phyloP scores from a whole-genome alignment of 2,888 invertebrate genomes.

The Eutolmus rufibarbis region DNA sequence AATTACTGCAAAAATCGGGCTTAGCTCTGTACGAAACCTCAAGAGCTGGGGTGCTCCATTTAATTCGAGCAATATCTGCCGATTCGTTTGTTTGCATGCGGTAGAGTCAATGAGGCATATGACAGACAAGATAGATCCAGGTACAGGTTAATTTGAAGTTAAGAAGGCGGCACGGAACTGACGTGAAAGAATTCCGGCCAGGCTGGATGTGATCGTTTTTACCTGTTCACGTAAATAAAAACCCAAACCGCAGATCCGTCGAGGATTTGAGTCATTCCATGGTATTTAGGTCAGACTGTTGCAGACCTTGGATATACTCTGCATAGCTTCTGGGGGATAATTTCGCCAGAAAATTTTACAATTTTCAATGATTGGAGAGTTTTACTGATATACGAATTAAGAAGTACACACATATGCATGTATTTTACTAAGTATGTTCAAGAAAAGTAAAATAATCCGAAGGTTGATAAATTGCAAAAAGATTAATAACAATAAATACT shows the following conservation, averaged over 20 bases:
- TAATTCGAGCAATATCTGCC: constrained; percentile 5
- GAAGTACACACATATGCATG: background rate
- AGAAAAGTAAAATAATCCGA: no score
- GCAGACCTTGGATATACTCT: background rate
- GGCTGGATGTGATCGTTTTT: background rate
- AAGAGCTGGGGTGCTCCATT: background rate
- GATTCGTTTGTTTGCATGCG: background rate
- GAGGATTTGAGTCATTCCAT: background rate
- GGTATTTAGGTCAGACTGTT: constrained; percentile 18
- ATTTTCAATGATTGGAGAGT: background rate
- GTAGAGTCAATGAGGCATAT: constrained; percentile 20
- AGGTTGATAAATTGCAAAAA: no score
- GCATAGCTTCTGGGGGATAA: background rate
- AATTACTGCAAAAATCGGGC: background rate
- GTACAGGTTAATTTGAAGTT: constrained; percentile 22
- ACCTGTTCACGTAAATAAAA: constrained; percentile 10
- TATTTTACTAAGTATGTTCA: no score
- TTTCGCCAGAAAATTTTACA: background rate
- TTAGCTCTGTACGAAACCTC: background rate
- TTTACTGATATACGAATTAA: background rate
- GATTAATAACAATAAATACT: no score
- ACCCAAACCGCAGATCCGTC: constrained; percentile 3
- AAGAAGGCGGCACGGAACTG: constrained; percentile 25
- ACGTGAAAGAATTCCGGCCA: constrained; percentile 25
- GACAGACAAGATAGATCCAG: background rate